phyloP scores from a whole-genome alignment of 2,888 invertebrate genomes.

The Drosophila mayaguana region DNA sequence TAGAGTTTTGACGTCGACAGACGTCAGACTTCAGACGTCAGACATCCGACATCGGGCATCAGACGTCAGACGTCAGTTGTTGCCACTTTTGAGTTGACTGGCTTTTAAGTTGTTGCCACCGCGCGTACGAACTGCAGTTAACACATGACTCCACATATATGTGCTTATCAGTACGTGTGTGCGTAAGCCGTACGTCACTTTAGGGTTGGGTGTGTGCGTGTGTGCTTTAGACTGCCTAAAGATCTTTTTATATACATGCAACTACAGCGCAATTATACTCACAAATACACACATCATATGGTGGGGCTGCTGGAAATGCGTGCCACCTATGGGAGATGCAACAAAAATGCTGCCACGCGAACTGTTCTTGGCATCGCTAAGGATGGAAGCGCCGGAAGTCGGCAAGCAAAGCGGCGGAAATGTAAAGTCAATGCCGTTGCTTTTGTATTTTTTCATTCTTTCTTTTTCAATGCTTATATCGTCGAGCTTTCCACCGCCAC shows the following conservation, averaged over 20 bases:
- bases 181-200: conserved; percentile 43
- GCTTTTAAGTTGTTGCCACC: conserved; percentile 70
- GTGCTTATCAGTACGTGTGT: conserved; percentile 1
- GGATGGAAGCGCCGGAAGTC: conserved; percentile 61
- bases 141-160: conserved; percentile 24
- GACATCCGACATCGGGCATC: conserved; percentile 20
- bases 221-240: conserved; percentile 40
- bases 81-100: conserved; percentile 69
- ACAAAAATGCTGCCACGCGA: conserved; percentile 39
- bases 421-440: conserved; percentile 75
- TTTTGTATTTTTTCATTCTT: not conserved
- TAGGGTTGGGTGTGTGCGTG: conserved; percentile 3
- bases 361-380: conserved; percentile 43
- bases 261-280: conserved; percentile 22
- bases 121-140: conserved; percentile 35
- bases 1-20: conserved; percentile 46
- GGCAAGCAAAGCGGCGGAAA: conserved; percentile 75
- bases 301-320: conserved; percentile 41
- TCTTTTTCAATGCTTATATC: not conserved
- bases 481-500: not conserved
- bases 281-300: not conserved
- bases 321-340: conserved; percentile 41
- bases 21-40: conserved; percentile 45
- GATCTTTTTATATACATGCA: conserved; percentile 24
- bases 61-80: conserved; percentile 57